These are phyloP conservation scores for Enteromius unitaeniatus DNA, from an alignment of 2,797 vertebrate genomes.

Conservation along the genomic window DNA sequence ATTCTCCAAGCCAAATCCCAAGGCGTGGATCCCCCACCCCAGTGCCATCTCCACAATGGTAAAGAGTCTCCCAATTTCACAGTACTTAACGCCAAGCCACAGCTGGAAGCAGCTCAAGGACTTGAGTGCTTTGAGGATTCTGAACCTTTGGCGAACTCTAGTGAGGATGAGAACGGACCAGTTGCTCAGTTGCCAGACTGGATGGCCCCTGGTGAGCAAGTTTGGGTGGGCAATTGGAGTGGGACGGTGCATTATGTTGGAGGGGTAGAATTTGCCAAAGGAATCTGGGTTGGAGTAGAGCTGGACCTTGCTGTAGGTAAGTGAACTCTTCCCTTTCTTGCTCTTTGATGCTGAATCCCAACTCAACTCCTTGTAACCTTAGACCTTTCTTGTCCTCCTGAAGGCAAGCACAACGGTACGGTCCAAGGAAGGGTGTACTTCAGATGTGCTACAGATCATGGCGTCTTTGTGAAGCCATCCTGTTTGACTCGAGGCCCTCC, in stretches of 20 bases:
- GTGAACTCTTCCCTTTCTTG: constrained; percentile 50
- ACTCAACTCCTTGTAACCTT: not conserved
- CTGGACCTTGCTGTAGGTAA: constrained; percentile 85
- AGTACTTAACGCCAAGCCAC: constrained; percentile 49
- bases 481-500: constrained; percentile 81
- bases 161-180: constrained; percentile 76
- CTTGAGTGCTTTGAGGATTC: constrained; percentile 58
- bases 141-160: constrained; percentile 73
- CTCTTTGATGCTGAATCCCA: not conserved
- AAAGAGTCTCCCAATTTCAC: constrained; percentile 47
- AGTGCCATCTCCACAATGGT: constrained; percentile 61
- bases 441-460: constrained; percentile 82
- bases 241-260: constrained; percentile 84
- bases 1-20: not conserved
- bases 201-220: constrained; percentile 82
- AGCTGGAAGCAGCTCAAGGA: constrained; percentile 63
- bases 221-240: constrained; percentile 84
- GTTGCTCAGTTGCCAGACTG: constrained; percentile 80
- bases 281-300: constrained; percentile 86
- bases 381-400: not conserved
- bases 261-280: constrained; percentile 86
- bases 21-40: constrained; percentile 16
- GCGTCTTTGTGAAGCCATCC: constrained; percentile 84
- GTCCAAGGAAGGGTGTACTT: constrained; percentile 88
- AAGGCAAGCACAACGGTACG: constrained; percentile 84